Conservation (phyloP, 2,888 invertebrate genomes). For the Hylaea fasciaria region DNA sequence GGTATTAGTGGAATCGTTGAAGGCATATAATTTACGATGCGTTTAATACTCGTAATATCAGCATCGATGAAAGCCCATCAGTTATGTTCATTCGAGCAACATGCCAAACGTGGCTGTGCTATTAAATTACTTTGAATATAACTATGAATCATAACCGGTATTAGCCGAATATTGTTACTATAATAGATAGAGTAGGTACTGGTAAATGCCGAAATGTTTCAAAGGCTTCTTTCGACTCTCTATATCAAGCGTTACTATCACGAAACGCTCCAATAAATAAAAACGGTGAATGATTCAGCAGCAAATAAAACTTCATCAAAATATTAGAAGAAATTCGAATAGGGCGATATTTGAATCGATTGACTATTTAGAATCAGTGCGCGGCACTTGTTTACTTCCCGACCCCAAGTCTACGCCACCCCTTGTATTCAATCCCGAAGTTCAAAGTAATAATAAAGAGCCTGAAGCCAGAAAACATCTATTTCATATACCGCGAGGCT, state of each 20-base stretch:
- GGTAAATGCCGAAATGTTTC: slow-evolving; percentile 14
- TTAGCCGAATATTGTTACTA: slow-evolving; percentile 18
- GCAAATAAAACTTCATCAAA: slow-evolving; percentile 40
- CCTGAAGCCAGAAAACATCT: slow-evolving; percentile 84
- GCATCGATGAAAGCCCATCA: slow-evolving; percentile 54
- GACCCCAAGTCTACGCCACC: slow-evolving; percentile 67
- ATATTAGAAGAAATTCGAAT: slow-evolving; percentile 55
- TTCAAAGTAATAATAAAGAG: slow-evolving; percentile 83
- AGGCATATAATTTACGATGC: slow-evolving; percentile 67
- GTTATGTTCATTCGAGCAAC: slow-evolving; percentile 62
- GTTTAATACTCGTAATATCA: slow-evolving; percentile 68
- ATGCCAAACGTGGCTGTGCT: slow-evolving; percentile 48
- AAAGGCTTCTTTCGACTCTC: slow-evolving; percentile 6
- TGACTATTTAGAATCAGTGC: slow-evolving; percentile 72
- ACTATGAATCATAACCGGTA: slow-evolving; percentile 39
- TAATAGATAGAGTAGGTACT: slow-evolving; percentile 4
- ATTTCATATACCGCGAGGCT: slow-evolving; percentile 77
- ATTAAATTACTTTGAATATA: slow-evolving; percentile 27
- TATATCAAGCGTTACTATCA: not conserved
- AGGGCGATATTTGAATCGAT: slow-evolving; percentile 70
- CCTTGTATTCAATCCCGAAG: slow-evolving; percentile 66
- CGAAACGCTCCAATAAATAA: slow-evolving; percentile 7
- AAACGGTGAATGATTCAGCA: slow-evolving; percentile 13
- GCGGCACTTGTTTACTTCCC: slow-evolving; percentile 77
- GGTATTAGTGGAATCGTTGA: slow-evolving; percentile 57